A percentile compares a stretch with the other conserved stretches of the same genome.
Conservation (phyloP, 2,888 invertebrate genomes). For the Drosophila nr. perissopoda region DNA sequence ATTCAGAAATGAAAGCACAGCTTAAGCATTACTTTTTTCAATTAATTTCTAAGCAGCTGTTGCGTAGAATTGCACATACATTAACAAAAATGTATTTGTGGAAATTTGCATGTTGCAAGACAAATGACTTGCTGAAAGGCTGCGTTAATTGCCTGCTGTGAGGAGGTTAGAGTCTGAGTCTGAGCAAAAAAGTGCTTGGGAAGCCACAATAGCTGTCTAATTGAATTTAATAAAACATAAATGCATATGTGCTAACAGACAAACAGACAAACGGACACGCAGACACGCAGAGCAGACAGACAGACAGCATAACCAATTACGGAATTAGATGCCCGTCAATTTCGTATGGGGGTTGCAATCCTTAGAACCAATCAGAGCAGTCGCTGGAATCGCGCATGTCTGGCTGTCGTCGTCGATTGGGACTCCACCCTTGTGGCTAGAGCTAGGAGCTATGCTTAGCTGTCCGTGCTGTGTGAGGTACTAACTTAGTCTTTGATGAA, state of each 20-base stretch:
- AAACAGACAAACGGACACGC: constrained; percentile 16
- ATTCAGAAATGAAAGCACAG: background rate
- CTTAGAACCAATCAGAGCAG: constrained; percentile 57
- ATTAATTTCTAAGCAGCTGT: constrained; percentile 16
- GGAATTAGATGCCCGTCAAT: constrained; percentile 22
- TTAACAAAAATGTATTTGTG: constrained; percentile 5
- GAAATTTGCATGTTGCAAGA: constrained; percentile 38
- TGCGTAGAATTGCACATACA: background rate
- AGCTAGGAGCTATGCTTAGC: constrained; percentile 16
- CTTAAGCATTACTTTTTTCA: background rate
- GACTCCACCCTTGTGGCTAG: constrained; percentile 58
- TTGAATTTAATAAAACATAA: constrained; percentile 28
- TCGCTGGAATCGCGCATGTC: constrained; percentile 65
- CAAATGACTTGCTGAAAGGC: constrained; percentile 48
- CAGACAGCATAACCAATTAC: constrained; percentile 66
- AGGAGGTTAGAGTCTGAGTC: constrained; percentile 2
- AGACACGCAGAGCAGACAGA: background rate
- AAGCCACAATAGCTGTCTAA: constrained; percentile 53
- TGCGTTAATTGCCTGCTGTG: constrained; percentile 63
- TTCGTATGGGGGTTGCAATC: constrained; percentile 62
- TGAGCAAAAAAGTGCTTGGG: background rate
- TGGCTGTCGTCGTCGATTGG: constrained; percentile 1
- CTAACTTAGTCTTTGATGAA: constrained; percentile 68
- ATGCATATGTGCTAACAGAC: background rate
- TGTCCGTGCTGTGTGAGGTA: background rate